Base-by-base conservation (phyloP, 1,140 invertebrate genomes). In the Pseudomyrmex sp. region DNA sequence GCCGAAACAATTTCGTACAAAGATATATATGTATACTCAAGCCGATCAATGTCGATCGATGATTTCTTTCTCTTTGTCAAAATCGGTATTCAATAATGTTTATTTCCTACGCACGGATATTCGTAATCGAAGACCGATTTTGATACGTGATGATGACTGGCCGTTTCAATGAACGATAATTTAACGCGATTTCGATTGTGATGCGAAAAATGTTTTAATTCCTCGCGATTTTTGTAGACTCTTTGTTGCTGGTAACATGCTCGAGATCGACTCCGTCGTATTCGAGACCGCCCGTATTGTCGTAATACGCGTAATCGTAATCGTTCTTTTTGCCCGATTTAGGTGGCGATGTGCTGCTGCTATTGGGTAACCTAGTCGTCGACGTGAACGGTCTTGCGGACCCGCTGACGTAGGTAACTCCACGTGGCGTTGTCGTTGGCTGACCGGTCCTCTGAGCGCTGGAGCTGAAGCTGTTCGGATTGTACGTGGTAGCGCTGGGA, bases 271-370 rank as follows among this genome's bases (percentile, higher is more conserved):
- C 87, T 18, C 90, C 92, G 23, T 95, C 94, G 77, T 95, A 94
- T 68, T 94, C 94, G 0, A 94, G 70, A 9, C 90, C 90, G 48
- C 92, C 93, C 1, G 90, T 90, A 61, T 94, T 94, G 50, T 94
- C 93, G 75, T 94, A 95, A 46, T 94, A 94, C 0, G 94, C 94
- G 35, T 95, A 95, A 86, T 95, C 94, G 58, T 95, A 95, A 77
- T 94, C 94, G 83, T 92, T 92, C 75, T 94, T 94, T 72, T 93
- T 93, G 2, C 90, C 87, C 0, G 92, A 90, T 66, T 93, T 93
- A 48, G 89, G 35, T 13, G 90, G 82, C 26, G 77, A 85, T 8
- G 90, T 93, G 48, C 13, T 35, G 61, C 9, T 63, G 15, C 61
- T 85, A 4, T 9, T 69, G 0, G 86, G 74, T 18, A 91, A 89